Evolutionary conservation across 92 coral and sea anemone species (phyloP).

Genomic region (Nematostella vectensis): DNA sequence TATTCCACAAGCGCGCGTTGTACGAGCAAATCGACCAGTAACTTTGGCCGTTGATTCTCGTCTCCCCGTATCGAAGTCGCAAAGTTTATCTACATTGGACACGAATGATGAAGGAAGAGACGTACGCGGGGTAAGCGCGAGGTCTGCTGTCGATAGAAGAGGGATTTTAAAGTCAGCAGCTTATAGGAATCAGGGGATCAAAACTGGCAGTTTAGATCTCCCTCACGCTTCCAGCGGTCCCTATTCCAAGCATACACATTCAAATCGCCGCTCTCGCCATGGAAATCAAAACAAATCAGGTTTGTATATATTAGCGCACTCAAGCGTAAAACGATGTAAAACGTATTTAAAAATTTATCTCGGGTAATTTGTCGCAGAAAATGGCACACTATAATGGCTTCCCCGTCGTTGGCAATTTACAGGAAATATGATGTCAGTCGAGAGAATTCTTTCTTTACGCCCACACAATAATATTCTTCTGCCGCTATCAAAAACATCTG

Average conservation of each 20-base stretch:
- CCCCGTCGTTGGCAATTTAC: too few species aligned
- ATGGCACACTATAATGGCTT: too few species aligned
- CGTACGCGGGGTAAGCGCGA: not conserved
- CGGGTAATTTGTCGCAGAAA: too few species aligned
- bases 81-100: constrained; percentile 46
- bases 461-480: too few species aligned
- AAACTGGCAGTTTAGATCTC: constrained; percentile 52
- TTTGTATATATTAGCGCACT: too few species aligned
- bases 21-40: constrained; percentile 26
- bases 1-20: constrained; percentile 24
- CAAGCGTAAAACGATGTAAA: too few species aligned
- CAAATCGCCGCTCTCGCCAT: not conserved
- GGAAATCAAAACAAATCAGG: constrained; percentile 3
- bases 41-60: constrained; percentile 18
- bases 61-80: constrained; percentile 24
- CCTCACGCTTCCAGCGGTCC: too few species aligned
- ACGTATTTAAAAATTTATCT: too few species aligned
- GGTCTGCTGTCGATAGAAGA: constrained; percentile 35
- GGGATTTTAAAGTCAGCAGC: constrained; percentile 84
- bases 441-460: too few species aligned
- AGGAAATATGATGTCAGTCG: too few species aligned
- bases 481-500: too few species aligned
- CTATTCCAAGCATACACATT: not conserved
- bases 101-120: constrained; percentile 6
- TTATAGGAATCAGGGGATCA: constrained; percentile 72